These are phyloP conservation scores for Gallinago paraguaiae DNA, from an alignment of 2,113 vertebrate genomes.

Conservation along the genomic window DNA sequence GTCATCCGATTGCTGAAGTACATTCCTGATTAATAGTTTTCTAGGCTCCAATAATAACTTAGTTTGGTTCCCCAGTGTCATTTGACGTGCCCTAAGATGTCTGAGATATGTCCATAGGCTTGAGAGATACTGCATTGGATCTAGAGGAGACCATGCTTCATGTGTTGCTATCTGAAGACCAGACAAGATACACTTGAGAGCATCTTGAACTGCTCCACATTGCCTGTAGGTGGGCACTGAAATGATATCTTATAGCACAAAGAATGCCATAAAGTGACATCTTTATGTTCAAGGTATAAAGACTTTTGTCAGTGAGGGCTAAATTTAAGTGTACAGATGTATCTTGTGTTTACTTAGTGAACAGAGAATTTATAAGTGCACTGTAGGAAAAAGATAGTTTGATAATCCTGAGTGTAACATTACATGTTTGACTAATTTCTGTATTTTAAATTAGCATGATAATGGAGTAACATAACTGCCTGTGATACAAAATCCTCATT, in stretches of 20 bases:
- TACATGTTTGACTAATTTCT: neutral
- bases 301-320: neutral
- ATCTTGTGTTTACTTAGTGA: neutral
- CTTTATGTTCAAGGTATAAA: neutral
- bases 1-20: neutral
- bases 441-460: neutral
- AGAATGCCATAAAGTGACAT: neutral
- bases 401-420: neutral
- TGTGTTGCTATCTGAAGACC: neutral
- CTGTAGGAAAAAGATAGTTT: neutral
- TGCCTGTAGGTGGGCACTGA: neutral
- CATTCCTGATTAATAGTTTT: neutral
- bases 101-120: neutral
- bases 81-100: neutral
- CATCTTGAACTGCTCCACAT: neutral
- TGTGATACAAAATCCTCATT: neutral
- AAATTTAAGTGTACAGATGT: neutral
- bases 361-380: neutral
- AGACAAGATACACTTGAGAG: fast-evolving
- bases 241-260: neutral
- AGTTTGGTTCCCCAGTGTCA: neutral
- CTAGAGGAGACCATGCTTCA: neutral
- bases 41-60: neutral
- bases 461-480: neutral
- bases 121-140: neutral